Conservation (phyloP, 2,797 vertebrate genomes). For the Eulemur rubriventer region DNA sequence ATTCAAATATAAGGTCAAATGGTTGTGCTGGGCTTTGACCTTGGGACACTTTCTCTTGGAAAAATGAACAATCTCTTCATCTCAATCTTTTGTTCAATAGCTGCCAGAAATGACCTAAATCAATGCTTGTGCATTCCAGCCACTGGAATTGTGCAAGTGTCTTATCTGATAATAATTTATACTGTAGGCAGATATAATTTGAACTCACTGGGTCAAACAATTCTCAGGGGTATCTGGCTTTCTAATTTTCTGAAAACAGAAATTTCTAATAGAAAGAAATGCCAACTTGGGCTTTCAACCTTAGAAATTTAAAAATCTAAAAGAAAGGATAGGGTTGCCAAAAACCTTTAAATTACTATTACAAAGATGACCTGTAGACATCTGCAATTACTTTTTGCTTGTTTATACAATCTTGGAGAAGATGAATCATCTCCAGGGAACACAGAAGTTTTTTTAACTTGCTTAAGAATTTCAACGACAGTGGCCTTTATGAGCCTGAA, state of each 20-base stretch:
- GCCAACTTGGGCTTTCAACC: not conserved
- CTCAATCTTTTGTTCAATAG: not conserved
- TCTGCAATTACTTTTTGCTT: not conserved
- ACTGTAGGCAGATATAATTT: not conserved
- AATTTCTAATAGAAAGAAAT: slow-evolving; percentile 70
- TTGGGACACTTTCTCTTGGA: not conserved
- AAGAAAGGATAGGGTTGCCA: not conserved
- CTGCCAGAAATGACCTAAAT: fast-evolving
- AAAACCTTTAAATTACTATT: not conserved
- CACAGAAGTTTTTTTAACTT: not conserved
- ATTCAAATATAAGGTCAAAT: not conserved
- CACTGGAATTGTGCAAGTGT: not conserved
- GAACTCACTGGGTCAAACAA: slow-evolving; percentile 18
- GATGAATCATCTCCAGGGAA: not conserved
- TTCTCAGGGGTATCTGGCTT: not conserved
- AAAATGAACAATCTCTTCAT: not conserved
- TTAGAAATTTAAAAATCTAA: not conserved
- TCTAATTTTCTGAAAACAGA: slow-evolving; percentile 54
- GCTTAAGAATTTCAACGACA: not conserved
- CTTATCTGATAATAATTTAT: slow-evolving; percentile 34
- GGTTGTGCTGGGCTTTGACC: fast-evolving
- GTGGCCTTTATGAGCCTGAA: not conserved
- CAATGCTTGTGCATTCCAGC: not conserved
- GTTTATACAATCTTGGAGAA: not conserved
- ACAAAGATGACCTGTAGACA: not conserved